A percentile compares a stretch with the other conserved stretches of the same genome.
Conservation (phyloP, 2,888 invertebrate genomes). For the Clepsis dumicolana region DNA sequence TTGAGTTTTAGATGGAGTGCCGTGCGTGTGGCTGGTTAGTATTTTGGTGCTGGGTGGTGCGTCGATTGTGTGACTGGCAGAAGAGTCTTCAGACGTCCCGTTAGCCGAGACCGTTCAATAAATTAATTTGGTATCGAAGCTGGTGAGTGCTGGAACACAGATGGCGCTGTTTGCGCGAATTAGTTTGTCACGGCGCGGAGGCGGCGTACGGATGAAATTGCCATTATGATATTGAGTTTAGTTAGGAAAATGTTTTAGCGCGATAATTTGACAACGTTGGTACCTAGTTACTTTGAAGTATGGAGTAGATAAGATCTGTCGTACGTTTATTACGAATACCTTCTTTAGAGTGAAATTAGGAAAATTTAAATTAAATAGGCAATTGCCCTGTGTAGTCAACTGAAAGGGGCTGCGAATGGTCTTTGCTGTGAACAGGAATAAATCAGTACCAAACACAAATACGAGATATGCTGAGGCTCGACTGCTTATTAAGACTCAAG, state of each 20-base stretch:
- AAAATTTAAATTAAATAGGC: no score
- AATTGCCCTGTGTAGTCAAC: neutral
- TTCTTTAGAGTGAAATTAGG: neutral
- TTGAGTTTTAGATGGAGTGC: conserved; percentile 52
- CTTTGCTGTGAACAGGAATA: no score
- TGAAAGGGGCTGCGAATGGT: neutral
- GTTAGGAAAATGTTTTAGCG: conserved; percentile 29
- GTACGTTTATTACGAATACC: neutral
- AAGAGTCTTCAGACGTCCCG: conserved; percentile 80
- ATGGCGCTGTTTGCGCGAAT: conserved; percentile 38
- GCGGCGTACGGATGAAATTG: conserved; percentile 22
- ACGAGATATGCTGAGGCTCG: no score
- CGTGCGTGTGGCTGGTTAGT: conserved; percentile 35
- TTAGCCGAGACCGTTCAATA: conserved; percentile 77
- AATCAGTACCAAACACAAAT: no score
- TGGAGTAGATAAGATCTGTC: neutral
- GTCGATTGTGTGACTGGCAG: conserved; percentile 72
- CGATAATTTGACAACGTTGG: conserved; percentile 12
- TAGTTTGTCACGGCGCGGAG: conserved; percentile 22
- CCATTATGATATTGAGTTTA: conserved; percentile 37
- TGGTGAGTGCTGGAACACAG: conserved; percentile 33
- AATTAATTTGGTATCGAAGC: conserved; percentile 73
- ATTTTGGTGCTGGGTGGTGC: conserved; percentile 50
- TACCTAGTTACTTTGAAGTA: conserved; percentile 23
- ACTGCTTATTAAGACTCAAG: no score